Base-by-base conservation (phyloP, 1,140 invertebrate genomes). In the Formica exsecta region DNA sequence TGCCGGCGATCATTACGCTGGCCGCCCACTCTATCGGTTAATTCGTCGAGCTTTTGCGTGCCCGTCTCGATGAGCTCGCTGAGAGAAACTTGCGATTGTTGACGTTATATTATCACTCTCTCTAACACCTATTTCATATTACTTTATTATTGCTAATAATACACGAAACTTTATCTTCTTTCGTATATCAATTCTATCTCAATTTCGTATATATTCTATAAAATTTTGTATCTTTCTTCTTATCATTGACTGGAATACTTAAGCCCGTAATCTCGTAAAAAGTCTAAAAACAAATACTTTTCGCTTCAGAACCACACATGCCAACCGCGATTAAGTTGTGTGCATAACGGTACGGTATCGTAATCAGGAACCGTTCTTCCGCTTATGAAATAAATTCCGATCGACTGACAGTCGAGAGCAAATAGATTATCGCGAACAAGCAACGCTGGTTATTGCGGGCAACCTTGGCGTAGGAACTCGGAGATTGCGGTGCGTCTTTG, bases 401-500 rank as follows among this genome's bases (percentile, higher is more conserved):
- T 86, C 86, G 86, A 90, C 87, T 65, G 81, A 79, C 71, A 84
- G 51, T 32, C 59, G 62, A 89, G 48, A 51, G 48, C 48, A 90
- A 91, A 91, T 91, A 91, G 70, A 88, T 91, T 59, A 89, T 87
- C 84, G 62, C 62, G 75, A 88, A 85, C 76, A 68, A 86, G 86
- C 70, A 71, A 44, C 66, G 83, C 73, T 76, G 81, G 74, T 68
- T 76, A 87, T 65, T 64, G 64, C 73, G 81, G 68, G 74, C 86
- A 92, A 86, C 84, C 76, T 92, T 88, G 86, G 73, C 87, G 68
- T 89, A 91, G 91, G 88, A 92, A 92, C 90, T 75, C 81, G 75
- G 86, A 90, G 75, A 77, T 74, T 93, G 92, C 32, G 90, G 92
- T 92, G 38, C 62, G 77, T 92, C 92, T 93, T 93, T 64, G 89